Evolutionary conservation across 2,113 vertebrate genomes (phyloP), one percentile per base, ranked within the genome.

Genomic region (Lanius ludovicianus): DNA sequence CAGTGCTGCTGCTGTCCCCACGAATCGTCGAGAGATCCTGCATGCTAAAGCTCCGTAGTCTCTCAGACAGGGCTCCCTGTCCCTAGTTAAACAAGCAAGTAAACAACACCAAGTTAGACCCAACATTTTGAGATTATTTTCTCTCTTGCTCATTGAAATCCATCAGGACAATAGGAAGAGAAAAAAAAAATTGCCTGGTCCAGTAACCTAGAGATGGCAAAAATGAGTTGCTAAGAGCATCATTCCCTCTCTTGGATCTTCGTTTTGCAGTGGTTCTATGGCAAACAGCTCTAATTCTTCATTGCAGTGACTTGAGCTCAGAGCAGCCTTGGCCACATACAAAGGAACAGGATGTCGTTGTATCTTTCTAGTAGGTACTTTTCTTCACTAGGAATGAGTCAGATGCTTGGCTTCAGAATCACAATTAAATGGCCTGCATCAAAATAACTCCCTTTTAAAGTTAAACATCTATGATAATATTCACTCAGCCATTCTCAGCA

Each of bases 41-140:
- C 99, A 99, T 99, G 98, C 99, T 99, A 96, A 99, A 99, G 95
- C 99, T 99, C 91, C 99, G 98, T 59, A 99, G 98, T 42, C 99
- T 98, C 96, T 99, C 99, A 5, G 99, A 99, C 75, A 99, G 98
- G 63, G 99, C 99, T 28, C 99, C 99, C 96, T 99, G 99, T 37
- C 99, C 98, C 99, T 99, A 64, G 50, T 80, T 12, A 67, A 92
- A 80, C 28, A 79, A 91, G 59, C 55, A 95, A 96, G 84, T 33
- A 93, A 96, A 96, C 16, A 90, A 88, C n/a, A 86, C 25, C 13
- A 52, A 92, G 56, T 96, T 67, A 96, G 31, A 49, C 2, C 11
- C 57, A n/a, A 55, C 14, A 27, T 47, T 49, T 23, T 27, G 42
- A 85, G 46, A 22, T 15, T 50, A 13, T 56, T 35, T 70, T 24